Evolutionary conservation across 2,113 vertebrate species (phyloP).

Genomic region (Trachemys scripta): DNA sequence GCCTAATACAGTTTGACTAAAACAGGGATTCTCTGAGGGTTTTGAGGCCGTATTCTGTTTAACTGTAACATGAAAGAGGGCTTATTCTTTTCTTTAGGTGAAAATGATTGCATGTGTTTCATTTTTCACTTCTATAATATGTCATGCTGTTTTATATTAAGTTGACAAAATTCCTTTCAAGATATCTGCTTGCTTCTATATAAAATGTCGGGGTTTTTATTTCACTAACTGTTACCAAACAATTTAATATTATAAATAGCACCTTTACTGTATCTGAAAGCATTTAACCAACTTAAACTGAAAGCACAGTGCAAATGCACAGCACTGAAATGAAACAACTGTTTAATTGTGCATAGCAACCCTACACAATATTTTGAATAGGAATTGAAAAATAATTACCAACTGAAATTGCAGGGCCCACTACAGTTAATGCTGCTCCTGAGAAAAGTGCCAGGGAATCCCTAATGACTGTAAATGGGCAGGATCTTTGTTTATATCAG

Average conservation of each 20-base stretch:
- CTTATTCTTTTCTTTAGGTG: neutral
- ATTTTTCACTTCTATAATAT: neutral
- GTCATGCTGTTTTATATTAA: neutral
- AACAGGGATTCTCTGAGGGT: neutral
- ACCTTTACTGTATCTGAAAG: neutral
- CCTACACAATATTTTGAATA: neutral
- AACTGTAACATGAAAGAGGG: conserved; percentile 1
- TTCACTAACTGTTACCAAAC: neutral
- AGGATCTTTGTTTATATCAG: neutral
- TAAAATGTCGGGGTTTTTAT: neutral
- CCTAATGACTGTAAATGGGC: accelerated
- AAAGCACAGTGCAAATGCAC: neutral
- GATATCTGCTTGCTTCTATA: neutral
- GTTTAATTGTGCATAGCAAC: neutral
- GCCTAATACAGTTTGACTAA: neutral
- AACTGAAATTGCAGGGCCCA: neutral
- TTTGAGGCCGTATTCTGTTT: neutral
- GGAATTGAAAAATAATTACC: neutral
- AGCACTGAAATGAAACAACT: neutral
- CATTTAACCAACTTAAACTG: neutral
- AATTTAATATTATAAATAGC: neutral
- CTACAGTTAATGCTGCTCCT: neutral
- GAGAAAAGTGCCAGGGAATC: accelerated
- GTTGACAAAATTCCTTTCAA: conserved; percentile 28
- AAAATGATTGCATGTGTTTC: neutral